Base-by-base conservation (phyloP, 1,140 invertebrate species). In the Cotesia glomerata region DNA sequence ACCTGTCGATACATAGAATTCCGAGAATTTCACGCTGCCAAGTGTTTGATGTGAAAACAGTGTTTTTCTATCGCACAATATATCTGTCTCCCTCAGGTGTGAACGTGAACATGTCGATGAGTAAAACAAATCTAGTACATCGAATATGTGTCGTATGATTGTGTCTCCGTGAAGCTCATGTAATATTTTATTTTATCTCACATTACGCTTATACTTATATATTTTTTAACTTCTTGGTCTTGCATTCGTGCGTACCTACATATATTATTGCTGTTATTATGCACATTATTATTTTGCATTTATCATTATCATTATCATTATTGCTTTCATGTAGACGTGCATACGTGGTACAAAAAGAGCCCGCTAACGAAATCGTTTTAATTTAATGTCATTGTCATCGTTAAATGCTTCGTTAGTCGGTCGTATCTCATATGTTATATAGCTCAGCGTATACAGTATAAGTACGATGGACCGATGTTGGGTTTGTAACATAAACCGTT, bases 311-410 rank as follows among this genome's bases (percentile, higher is more conserved):
- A 79, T 79, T 39, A 39, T 39, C 9, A 45, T 39, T 5, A n/a
- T 63, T 39, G 7, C 34, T 14, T 34, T 64, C 34, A 13, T 34
- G 62, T 64, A 3, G n/a, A 34, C 4, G 36, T 32, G 45, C 26
- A 36, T 26, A 51, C 18, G n/a, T 49, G 34, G 34, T 34, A 36
- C 16, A 68, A 56, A 54, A 26, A 56, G 35, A 9, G 14, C 64
- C 26, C 14, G 49, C 52, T 32, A 68, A 34, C 51, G 66, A 56
- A 51, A 65, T 67, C 65, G 26, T 67, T 67, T 78, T 77, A 79
- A 81, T 79, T 79, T 78, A 79, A 79, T 76, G 74, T 78, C 70
- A 78, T 76, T 79, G 76, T 77, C 77, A 76, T 69, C 72, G 77
- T 61, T 78, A 79, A 79, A 81, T 78, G 72, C 72, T 79, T 78